Conservation (phyloP, 2,797 vertebrate species). For the Odontamblyopus rebecca region DNA sequence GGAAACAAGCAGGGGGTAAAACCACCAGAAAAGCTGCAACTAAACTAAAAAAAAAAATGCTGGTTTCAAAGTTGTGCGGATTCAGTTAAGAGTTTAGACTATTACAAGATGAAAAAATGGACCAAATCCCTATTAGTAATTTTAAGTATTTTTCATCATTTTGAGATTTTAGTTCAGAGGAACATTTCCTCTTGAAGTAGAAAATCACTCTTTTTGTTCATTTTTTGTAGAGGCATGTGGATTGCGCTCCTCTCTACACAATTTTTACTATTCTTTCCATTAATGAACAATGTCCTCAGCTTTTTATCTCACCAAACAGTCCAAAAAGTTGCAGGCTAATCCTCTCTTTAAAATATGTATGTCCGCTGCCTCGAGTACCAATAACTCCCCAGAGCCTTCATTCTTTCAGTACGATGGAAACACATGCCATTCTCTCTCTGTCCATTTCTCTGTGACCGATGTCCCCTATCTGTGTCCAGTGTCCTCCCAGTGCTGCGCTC, state of each 20-base stretch:
- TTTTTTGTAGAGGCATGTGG: background rate
- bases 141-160: no score
- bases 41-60: no score
- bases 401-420: constrained; percentile 58
- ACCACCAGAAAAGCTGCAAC: no score
- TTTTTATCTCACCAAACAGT: constrained; percentile 28
- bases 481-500: constrained; percentile 15
- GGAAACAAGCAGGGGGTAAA: no score
- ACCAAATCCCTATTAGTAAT: no score
- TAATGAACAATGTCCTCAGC: constrained; percentile 28
- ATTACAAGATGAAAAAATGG: no score
- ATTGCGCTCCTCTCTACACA: background rate
- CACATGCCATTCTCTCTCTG: constrained; percentile 31
- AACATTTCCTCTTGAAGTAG: no score
- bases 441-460: constrained; percentile 47
- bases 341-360: constrained; percentile 50
- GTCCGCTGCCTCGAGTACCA: constrained; percentile 12
- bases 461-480: constrained; percentile 10
- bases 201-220: background rate
- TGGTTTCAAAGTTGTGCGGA: no score
- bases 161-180: no score
- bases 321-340: constrained; percentile 29
- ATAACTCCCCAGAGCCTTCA: constrained; percentile 61
- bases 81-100: no score
- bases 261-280: background rate